Evolutionary conservation across 2,888 invertebrate genomes (phyloP).

Genomic region (Ephialtes manifestator): DNA sequence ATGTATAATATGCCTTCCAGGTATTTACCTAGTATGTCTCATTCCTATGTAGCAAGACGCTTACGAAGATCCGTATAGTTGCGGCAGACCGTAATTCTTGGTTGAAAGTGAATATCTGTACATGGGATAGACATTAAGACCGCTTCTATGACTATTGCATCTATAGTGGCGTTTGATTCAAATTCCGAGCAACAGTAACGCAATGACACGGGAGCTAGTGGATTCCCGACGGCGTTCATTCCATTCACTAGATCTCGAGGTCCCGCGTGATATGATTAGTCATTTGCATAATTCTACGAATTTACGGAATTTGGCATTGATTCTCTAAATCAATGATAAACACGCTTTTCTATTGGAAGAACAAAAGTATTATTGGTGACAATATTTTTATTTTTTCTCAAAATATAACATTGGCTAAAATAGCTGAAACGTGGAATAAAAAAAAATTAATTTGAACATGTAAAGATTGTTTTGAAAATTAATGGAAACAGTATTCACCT

Average conservation of each 20-base stretch:
- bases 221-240: neutral
- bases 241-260: neutral
- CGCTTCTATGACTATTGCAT: neutral
- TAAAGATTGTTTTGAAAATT: too few species aligned
- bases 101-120: conserved; percentile 3
- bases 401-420: too few species aligned
- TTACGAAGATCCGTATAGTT: conserved; percentile 17
- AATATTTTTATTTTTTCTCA: too few species aligned
- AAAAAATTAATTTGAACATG: too few species aligned
- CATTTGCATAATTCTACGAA: neutral
- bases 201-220: neutral
- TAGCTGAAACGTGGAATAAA: too few species aligned
- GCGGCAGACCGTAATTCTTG: neutral
- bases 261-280: neutral
- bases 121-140: conserved; percentile 18
- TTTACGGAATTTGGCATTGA: neutral
- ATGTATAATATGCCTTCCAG: conserved; percentile 33
- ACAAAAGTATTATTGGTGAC: too few species aligned
- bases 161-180: neutral
- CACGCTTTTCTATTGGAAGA: too few species aligned
- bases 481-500: too few species aligned
- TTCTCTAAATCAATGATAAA: neutral
- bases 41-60: conserved; percentile 25
- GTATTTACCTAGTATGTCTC: conserved; percentile 41
- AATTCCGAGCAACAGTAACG: conserved; percentile 10